phyloP scores from a whole-genome alignment of 1,140 invertebrate species.

The Penaeus japonicus region DNA sequence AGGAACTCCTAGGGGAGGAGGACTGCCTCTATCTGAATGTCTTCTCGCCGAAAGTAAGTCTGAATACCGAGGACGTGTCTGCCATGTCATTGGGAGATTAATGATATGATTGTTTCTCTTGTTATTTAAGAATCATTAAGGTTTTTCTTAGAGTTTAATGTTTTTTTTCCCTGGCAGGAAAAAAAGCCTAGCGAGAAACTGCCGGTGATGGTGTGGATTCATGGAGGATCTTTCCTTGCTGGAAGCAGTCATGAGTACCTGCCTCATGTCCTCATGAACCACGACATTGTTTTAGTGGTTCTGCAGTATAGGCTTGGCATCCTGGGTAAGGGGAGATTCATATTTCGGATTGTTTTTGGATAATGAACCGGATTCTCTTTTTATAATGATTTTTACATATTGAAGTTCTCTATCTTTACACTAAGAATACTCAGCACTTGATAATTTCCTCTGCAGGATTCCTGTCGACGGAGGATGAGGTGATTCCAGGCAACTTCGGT shows the following conservation, averaged over 20 bases:
- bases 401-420: too few relatives aligned
- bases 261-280: conserved; percentile 81
- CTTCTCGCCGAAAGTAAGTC: background rate
- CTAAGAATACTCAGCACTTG: too few relatives aligned
- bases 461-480: conserved; percentile 86
- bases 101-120: too few relatives aligned
- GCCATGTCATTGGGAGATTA: too few relatives aligned
- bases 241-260: conserved; percentile 73
- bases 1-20: background rate
- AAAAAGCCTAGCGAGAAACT: background rate
- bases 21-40: conserved; percentile 41
- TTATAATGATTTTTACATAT: too few relatives aligned
- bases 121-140: too few relatives aligned
- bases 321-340: conserved; percentile 84
- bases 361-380: too few relatives aligned
- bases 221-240: conserved; percentile 66
- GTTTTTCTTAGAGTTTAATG: too few relatives aligned
- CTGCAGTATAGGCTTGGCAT: conserved; percentile 96
- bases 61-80: too few relatives aligned
- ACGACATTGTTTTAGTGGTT: conserved; percentile 91
- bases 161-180: background rate
- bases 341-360: too few relatives aligned
- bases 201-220: conserved; percentile 66
- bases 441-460: conserved; percentile 64
- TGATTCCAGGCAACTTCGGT: conserved; percentile 83